Evolutionary conservation across 1,140 invertebrate genomes (phyloP).

Genomic region (Philopotamus ludificatus): DNA sequence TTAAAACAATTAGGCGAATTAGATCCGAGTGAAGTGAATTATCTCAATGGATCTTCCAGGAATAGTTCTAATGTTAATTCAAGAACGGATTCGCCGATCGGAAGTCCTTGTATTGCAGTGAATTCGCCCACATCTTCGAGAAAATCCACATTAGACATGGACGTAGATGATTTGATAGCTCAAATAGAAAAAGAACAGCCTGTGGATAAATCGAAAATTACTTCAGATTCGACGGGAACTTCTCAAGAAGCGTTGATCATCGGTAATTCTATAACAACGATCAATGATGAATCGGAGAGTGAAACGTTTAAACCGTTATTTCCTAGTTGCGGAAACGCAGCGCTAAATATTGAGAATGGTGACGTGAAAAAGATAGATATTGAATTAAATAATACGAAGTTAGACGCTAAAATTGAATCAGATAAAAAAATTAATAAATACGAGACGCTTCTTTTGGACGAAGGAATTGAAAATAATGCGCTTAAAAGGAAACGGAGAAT

Average conservation of each 20-base stretch:
- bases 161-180: constrained; percentile 38
- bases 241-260: constrained; percentile 19
- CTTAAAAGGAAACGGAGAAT: constrained; percentile 38
- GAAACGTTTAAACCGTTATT: constrained; percentile 34
- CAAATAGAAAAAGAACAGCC: constrained; percentile 41
- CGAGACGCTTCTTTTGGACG: constrained; percentile 6
- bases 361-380: not conserved
- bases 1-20: constrained; percentile 38
- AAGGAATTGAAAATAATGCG: constrained; percentile 31
- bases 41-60: constrained; percentile 34
- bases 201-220: constrained; percentile 24
- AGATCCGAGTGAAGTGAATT: constrained; percentile 34
- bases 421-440: constrained; percentile 35
- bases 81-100: constrained; percentile 18
- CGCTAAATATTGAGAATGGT: constrained; percentile 1
- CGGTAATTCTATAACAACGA: constrained; percentile 9
- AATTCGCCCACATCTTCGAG: constrained; percentile 18
- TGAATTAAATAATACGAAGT: not conserved
- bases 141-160: constrained; percentile 34
- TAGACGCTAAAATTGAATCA: constrained; percentile 2
- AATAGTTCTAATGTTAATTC: constrained; percentile 23
- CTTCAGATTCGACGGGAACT: constrained; percentile 29
- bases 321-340: constrained; percentile 10
- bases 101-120: constrained; percentile 13
- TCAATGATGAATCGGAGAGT: constrained; percentile 23